Evolutionary conservation across 2,888 invertebrate species (phyloP).

Genomic region (Lasioglossum oenotherae): DNA sequence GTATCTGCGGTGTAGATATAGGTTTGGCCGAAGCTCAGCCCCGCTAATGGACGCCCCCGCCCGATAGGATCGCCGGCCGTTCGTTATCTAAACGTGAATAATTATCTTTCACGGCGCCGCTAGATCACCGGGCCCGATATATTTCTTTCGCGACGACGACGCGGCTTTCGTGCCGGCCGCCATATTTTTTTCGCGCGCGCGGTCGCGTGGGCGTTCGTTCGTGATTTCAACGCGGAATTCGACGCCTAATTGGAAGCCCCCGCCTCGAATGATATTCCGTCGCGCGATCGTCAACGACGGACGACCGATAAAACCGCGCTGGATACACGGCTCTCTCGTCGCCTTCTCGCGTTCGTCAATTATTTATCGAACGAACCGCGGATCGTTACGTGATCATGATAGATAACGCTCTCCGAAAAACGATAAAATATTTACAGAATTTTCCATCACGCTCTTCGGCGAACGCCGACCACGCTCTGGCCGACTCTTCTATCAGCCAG

Average conservation of each 20-base stretch:
- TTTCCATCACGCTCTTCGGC: neutral
- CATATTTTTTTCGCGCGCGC: slow-evolving; percentile 4
- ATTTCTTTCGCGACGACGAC: slow-evolving; percentile 68
- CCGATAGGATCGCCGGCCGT: slow-evolving; percentile 76
- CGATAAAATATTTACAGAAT: neutral
- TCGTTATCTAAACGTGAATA: slow-evolving; percentile 80
- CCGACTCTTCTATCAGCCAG: neutral
- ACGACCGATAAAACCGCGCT: neutral
- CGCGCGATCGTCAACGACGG: neutral
- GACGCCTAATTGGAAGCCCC: slow-evolving; percentile 11
- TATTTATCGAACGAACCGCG: neutral
- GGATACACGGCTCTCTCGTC: neutral
- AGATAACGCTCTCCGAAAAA: neutral
- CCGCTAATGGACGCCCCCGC: slow-evolving; percentile 76
- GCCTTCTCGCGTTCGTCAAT: neutral
- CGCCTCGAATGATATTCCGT: neutral
- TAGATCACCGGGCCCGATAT: slow-evolving; percentile 68
- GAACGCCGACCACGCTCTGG: neutral
- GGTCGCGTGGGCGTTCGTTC: slow-evolving; percentile 8
- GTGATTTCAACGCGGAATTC: slow-evolving; percentile 10
- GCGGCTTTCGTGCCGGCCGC: slow-evolving; percentile 34
- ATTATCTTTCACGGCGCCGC: slow-evolving; percentile 75
- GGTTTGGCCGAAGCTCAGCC: slow-evolving; percentile 62
- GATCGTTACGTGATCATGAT: neutral
- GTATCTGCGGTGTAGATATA: neutral